Percentiles rank a stretch among this genome's conserved stretches.
Evolutionary conservation across 1,140 invertebrate genomes (phyloP).

Genomic region (Acyrthosiphon pisum): DNA sequence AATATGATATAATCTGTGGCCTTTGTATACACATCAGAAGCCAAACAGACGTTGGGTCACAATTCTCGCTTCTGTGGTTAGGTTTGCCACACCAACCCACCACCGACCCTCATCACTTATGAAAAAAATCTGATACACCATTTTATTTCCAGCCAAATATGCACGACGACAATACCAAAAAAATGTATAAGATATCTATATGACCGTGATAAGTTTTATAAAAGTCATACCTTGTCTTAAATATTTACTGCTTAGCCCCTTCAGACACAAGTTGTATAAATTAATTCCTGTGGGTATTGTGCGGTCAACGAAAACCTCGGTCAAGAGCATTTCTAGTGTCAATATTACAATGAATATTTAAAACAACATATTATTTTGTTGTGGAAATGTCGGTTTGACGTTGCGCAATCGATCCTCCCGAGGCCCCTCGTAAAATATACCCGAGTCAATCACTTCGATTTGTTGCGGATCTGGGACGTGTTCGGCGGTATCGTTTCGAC

Average conservation of each 20-base stretch:
- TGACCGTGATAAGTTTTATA: background rate
- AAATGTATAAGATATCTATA: background rate
- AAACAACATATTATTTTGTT: background rate
- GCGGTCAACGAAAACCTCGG: background rate
- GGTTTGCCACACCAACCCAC: background rate
- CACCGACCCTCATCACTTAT: background rate
- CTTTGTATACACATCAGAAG: background rate
- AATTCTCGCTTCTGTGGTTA: too few species aligned
- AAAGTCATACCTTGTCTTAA: background rate
- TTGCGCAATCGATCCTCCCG: background rate
- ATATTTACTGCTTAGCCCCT: background rate
- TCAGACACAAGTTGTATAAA: background rate
- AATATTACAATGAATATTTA: constrained; percentile 5
- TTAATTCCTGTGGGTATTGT: background rate
- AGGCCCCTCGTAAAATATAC: background rate
- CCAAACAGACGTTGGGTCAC: background rate
- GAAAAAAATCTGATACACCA: background rate
- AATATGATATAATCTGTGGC: background rate
- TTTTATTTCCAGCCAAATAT: background rate
- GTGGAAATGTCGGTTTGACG: background rate
- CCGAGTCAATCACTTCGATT: background rate
- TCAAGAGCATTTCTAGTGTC: background rate
- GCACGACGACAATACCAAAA: background rate
- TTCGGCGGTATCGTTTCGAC: background rate
- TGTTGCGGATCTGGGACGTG: background rate